Conservation (phyloP, 2,113 vertebrate species). For the Centropus unirufus region DNA sequence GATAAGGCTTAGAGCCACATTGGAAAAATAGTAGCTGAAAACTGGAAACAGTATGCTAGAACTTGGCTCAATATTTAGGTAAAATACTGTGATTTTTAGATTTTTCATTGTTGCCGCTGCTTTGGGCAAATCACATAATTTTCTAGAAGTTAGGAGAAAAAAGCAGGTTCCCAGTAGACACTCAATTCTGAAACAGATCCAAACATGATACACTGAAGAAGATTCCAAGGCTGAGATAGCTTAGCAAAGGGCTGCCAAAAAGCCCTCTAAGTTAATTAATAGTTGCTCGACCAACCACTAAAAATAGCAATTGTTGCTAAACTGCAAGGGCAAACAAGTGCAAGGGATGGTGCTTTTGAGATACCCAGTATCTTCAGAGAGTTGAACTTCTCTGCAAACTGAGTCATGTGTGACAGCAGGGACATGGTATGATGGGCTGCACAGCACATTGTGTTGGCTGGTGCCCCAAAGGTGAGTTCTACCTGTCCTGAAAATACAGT, state of each 20-base stretch:
- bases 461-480: background rate
- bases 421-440: no score
- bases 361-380: background rate
- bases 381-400: background rate
- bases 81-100: background rate
- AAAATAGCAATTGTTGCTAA: background rate
- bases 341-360: background rate
- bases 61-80: background rate
- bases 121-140: background rate
- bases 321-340: background rate
- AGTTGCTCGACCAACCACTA: background rate
- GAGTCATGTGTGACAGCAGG: rapidly evolving
- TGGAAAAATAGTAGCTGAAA: background rate
- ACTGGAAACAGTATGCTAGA: background rate
- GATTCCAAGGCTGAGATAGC: background rate
- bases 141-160: background rate
- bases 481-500: background rate
- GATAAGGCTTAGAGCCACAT: background rate
- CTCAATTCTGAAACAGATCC: background rate
- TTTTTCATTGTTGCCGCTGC: background rate
- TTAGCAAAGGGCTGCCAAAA: background rate
- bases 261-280: background rate
- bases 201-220: background rate
- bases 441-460: background rate
- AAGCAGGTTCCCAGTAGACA: background rate